Percentiles rank a stretch among this genome's conserved stretches.
phyloP scores from a whole-genome alignment of 2,797 vertebrate genomes.

The Sebastes cheni region DNA sequence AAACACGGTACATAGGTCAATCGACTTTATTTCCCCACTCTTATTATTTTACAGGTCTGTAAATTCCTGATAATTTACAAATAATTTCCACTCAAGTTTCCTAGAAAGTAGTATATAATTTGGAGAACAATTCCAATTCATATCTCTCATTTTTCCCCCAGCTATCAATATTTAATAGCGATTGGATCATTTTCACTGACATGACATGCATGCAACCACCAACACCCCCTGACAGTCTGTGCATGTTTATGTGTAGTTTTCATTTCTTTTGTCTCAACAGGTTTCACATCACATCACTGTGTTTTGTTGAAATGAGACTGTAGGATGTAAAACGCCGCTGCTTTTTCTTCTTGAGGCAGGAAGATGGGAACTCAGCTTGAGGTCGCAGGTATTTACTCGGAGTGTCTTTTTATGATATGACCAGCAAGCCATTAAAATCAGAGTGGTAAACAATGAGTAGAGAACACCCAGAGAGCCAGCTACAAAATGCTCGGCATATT shows the following conservation, averaged over 20 bases:
- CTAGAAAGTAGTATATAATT: not conserved
- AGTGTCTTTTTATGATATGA: slow-evolving; percentile 21
- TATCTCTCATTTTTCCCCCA: not conserved
- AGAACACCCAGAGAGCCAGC: slow-evolving; percentile 15
- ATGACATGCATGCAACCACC: not conserved
- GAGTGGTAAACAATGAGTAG: slow-evolving; percentile 30
- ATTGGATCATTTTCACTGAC: not conserved
- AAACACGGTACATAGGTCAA: no score
- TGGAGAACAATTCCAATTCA: not conserved
- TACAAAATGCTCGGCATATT: slow-evolving; percentile 22
- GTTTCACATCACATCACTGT: not conserved
- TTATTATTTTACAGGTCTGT: not conserved
- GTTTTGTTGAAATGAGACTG: not conserved
- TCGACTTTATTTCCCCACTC: no score
- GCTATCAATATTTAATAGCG: slow-evolving; percentile 17
- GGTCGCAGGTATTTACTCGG: slow-evolving; percentile 1
- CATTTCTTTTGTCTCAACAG: not conserved
- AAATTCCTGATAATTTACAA: not conserved
- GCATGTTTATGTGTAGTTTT: not conserved
- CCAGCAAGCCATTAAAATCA: slow-evolving; percentile 41
- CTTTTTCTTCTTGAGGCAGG: not conserved
- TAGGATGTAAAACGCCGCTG: not conserved
- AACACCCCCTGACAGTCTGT: not conserved
- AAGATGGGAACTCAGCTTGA: slow-evolving; percentile 15
- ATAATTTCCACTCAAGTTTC: not conserved